These are phyloP conservation scores for Anas capensis DNA, from an alignment of 2,797 vertebrate species.

Conservation along the genomic window DNA sequence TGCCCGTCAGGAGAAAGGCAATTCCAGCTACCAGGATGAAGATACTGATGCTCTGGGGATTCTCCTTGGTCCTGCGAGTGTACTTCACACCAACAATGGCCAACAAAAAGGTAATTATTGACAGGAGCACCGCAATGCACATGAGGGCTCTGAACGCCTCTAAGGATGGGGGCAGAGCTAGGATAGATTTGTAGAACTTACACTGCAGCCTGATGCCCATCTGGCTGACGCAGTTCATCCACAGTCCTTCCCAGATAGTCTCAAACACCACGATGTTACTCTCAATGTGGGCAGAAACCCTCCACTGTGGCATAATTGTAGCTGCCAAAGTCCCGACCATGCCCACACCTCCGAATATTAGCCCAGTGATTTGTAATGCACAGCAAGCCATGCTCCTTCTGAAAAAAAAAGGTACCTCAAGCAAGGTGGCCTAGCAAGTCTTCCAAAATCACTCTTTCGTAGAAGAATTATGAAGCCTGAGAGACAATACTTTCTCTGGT, in stretches of 20 bases:
- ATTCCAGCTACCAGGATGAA: conserved; percentile 83
- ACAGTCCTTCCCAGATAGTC: conserved; percentile 91
- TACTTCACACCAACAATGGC: conserved; percentile 86
- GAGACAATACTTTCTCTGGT: not conserved
- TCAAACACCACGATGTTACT: conserved; percentile 94
- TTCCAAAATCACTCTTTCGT: not conserved
- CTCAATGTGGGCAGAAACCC: conserved; percentile 90
- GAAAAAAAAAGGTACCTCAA: not conserved
- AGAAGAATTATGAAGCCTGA: not conserved
- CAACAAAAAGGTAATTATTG: conserved; percentile 82
- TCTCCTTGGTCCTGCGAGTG: conserved; percentile 76
- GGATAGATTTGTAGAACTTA: conserved; percentile 80
- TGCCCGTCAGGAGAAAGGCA: conserved; percentile 84
- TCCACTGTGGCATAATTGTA: conserved; percentile 94
- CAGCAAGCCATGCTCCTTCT: conserved; percentile 72
- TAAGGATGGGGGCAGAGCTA: conserved; percentile 79
- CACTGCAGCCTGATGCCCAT: conserved; percentile 85
- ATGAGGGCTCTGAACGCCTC: conserved; percentile 89
- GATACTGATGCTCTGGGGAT: conserved; percentile 72
- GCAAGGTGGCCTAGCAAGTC: not conserved
- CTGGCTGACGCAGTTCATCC: conserved; percentile 92
- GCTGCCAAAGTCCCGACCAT: conserved; percentile 86
- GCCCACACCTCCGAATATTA: conserved; percentile 85
- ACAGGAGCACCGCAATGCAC: conserved; percentile 81
- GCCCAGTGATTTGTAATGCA: conserved; percentile 83